phyloP scores from a whole-genome alignment of 2,888 invertebrate species.

The Archips crataeganus region DNA sequence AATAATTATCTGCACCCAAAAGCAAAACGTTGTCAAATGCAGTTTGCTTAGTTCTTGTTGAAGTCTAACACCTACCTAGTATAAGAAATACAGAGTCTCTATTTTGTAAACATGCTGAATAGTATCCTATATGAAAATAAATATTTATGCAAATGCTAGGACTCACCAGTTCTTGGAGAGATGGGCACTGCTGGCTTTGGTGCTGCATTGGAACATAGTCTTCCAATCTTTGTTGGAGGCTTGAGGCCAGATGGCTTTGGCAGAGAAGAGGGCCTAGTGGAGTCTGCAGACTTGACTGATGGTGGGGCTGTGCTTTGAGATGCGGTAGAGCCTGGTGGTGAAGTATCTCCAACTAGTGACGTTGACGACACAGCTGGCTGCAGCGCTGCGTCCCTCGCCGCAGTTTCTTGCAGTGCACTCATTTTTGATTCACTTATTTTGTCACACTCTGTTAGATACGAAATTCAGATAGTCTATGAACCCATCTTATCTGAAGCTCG shows the following conservation, averaged over 20 bases:
- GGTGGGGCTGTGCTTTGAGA: constrained; percentile 49
- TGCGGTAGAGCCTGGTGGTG: constrained; percentile 66
- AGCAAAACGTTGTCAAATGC: constrained; percentile 67
- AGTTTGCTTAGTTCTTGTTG: constrained; percentile 61
- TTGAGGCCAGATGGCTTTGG: constrained; percentile 87
- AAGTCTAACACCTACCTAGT: constrained; percentile 3
- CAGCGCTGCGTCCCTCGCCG: constrained; percentile 53
- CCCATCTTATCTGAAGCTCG: constrained; percentile 48
- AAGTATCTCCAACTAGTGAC: constrained; percentile 66
- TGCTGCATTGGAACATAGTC: constrained; percentile 87
- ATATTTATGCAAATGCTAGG: constrained; percentile 24
- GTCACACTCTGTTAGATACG: constrained; percentile 53
- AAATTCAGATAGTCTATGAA: constrained; percentile 45
- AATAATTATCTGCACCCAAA: constrained; percentile 36
- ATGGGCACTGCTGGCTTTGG: constrained; percentile 89
- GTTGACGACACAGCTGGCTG: constrained; percentile 67
- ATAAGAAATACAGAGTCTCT: not conserved
- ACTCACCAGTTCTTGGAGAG: constrained; percentile 84
- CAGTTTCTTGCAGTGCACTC: constrained; percentile 73
- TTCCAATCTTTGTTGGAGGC: constrained; percentile 88
- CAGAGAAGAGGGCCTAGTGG: constrained; percentile 70
- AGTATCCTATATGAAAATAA: not conserved
- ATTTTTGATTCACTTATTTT: constrained; percentile 66
- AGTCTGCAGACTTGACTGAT: constrained; percentile 56
- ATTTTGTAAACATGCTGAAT: constrained; percentile 21